phyloP scores from a whole-genome alignment of 2,113 vertebrate genomes.

The Melanerpes aurifrons region DNA sequence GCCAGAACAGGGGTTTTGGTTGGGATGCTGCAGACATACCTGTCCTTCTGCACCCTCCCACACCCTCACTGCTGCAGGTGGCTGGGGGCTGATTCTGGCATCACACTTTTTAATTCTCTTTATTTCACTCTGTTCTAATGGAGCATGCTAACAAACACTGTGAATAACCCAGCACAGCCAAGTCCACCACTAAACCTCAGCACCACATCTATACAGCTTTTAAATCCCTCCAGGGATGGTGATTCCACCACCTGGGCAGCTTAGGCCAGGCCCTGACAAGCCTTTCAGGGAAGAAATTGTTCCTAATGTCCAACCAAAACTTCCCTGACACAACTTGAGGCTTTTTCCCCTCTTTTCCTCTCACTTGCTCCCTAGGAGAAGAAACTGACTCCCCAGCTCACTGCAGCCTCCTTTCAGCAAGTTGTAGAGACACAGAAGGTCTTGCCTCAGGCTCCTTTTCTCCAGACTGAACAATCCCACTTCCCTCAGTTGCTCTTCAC shows the following conservation, averaged over 20 bases:
- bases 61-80: neutral
- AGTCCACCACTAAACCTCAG: too few relatives aligned
- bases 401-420: neutral
- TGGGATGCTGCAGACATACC: rapidly evolving
- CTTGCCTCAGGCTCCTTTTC: neutral
- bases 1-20: neutral
- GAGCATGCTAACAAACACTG: too few relatives aligned
- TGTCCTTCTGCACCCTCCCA: neutral
- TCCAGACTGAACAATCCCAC: neutral
- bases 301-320: too few relatives aligned
- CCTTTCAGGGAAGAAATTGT: too few relatives aligned
- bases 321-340: neutral
- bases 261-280: too few relatives aligned
- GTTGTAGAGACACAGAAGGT: neutral
- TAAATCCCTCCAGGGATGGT: too few relatives aligned
- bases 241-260: too few relatives aligned
- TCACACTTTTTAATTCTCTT: too few relatives aligned
- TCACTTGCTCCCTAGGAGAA: neutral
- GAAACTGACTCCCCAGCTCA: neutral
- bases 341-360: neutral
- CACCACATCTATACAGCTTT: too few relatives aligned
- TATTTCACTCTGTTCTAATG: too few relatives aligned
- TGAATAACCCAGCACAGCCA: too few relatives aligned
- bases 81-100: neutral
- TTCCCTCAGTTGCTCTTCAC: neutral